These are phyloP conservation scores for Genyomyrus donnyi DNA, from an alignment of 2,113 vertebrate species.

Conservation along the genomic window DNA sequence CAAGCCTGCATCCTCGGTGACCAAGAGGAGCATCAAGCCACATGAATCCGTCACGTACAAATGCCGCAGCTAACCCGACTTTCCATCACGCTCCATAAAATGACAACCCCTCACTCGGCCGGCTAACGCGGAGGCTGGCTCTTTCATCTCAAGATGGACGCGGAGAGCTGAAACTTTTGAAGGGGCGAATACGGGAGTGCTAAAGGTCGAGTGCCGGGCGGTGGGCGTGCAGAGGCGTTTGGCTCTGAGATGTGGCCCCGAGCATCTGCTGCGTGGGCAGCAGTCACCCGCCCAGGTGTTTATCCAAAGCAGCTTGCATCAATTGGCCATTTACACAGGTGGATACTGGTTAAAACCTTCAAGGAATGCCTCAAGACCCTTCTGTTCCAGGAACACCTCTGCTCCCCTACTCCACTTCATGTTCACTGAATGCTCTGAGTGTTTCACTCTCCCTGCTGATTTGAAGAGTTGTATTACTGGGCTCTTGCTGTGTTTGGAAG, in stretches of 20 bases:
- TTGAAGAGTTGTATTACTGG: not conserved
- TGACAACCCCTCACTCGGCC: not conserved
- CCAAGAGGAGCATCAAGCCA: not conserved
- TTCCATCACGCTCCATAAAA: not conserved
- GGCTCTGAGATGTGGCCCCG: not conserved
- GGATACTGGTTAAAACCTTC: not conserved
- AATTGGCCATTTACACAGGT: not conserved
- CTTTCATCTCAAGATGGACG: not conserved
- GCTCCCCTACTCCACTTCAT: not conserved
- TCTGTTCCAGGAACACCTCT: not conserved
- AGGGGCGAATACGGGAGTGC: not conserved
- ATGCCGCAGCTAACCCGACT: not conserved
- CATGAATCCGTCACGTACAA: not conserved
- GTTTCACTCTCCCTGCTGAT: not conserved
- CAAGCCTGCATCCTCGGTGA: not conserved
- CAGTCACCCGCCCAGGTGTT: not conserved
- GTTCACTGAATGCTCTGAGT: not conserved
- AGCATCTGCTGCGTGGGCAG: not conserved
- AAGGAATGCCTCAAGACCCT: not conserved
- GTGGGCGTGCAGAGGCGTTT: not conserved
- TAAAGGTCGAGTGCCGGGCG: not conserved
- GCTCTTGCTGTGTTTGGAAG: not conserved
- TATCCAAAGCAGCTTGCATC: not conserved
- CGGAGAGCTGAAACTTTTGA: not conserved
- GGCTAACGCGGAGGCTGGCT: not conserved